Evolutionary conservation across 37 sponge, comb jelly and placozoan genomes (phyloP), one percentile per base, ranked within the genome.

Genomic region (Hormiphora californensis): DNA sequence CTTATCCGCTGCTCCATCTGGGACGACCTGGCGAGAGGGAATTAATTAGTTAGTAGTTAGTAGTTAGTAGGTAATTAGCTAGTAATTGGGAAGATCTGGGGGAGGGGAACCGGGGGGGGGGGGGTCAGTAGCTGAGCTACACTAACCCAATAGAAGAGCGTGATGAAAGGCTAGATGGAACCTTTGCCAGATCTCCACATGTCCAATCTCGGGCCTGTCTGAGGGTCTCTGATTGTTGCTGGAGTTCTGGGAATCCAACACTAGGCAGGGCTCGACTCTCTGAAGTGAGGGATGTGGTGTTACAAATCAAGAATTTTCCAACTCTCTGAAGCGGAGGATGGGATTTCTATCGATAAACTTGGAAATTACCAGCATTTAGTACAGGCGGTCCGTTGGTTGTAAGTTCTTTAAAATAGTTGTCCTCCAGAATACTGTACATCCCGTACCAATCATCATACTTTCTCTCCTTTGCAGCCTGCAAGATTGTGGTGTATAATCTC

Each of bases 201-300:
- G 81, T 73, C 81, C 81, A 73, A 28, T 73, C 81, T 41, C 81
- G 9, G 43, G 81, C 81, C 25, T 73, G 81, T n/a, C 81, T n/a
- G 1, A 73, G 23, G 4, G 81, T 73, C 25, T 73, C 81, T 43
- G 46, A 43, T 33, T 73, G 81, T 40, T 73, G 81, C 23, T 73
- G 81, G 23, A 73, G 81, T 40, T 73, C 81, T 1, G 81, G 81
- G 44, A 73, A 73, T 46, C 81, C 40, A 3, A 73, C 43, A 8
- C 38, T 36, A 12, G 81, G 81, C n/a, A 73, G 38, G 19, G 81
- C 81, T 9, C 81, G 81, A 8, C 46, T 73, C 23, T 41, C 81
- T 73, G 81, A 15, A 57, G 27, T 15, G 27, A 30, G 23, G 59
- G 59, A 57, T 57, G 19, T 57, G 21, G 23, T 23, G 51, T 17